Percentiles rank a stretch among this genome's conserved stretches.
These are phyloP conservation scores for Sminthurinus signatus DNA, from an alignment of 1,140 invertebrate species.

Conservation along the genomic window DNA sequence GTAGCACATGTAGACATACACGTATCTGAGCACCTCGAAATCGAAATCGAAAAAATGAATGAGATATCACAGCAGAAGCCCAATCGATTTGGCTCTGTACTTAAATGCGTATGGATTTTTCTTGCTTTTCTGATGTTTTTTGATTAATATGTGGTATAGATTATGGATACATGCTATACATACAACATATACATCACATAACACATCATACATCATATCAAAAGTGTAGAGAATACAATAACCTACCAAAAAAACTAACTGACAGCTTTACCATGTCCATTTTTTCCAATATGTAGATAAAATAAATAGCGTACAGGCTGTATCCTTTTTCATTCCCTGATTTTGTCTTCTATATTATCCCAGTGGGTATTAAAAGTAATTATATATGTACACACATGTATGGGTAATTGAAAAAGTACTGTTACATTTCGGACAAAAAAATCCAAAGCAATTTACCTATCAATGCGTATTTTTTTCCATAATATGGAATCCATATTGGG, in stretches of 20 bases:
- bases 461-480: too few species aligned
- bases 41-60: background rate
- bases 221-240: too few species aligned
- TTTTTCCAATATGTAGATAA: background rate
- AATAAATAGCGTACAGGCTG: background rate
- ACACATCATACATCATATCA: too few species aligned
- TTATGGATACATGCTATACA: background rate
- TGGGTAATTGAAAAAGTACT: too few species aligned
- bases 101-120: background rate
- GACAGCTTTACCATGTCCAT: background rate
- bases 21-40: background rate
- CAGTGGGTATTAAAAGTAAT: background rate
- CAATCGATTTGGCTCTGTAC: background rate
- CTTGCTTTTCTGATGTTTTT: background rate
- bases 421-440: too few species aligned
- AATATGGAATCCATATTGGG: too few species aligned
- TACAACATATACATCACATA: background rate
- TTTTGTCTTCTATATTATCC: background rate
- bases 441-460: too few species aligned
- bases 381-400: too few species aligned
- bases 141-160: background rate
- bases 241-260: too few species aligned
- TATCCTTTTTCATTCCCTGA: background rate
- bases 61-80: background rate
- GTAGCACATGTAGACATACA: background rate